These are phyloP conservation scores for Marisa cornuarietis DNA, from an alignment of 1,140 invertebrate species.

Conservation along the genomic window DNA sequence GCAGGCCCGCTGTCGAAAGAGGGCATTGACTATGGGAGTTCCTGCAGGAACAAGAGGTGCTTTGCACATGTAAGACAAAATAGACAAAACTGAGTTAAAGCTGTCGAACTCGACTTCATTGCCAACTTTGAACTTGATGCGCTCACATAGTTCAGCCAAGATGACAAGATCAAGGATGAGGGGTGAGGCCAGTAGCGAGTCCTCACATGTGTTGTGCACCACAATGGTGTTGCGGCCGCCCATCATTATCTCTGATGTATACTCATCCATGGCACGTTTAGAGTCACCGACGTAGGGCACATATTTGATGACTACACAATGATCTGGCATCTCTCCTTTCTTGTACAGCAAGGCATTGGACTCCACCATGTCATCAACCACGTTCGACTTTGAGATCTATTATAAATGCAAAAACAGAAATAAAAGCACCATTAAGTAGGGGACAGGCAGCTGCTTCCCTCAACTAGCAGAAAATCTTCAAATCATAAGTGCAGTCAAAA, in stretches of 20 bases:
- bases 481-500: too few relatives aligned
- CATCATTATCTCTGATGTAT: slow-evolving; percentile 94
- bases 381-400: slow-evolving; percentile 93
- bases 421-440: too few relatives aligned
- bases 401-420: slow-evolving; percentile 35
- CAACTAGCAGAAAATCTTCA: too few relatives aligned
- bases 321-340: slow-evolving; percentile 78
- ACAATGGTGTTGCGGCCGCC: slow-evolving; percentile 92
- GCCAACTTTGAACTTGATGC: slow-evolving; percentile 76
- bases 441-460: too few relatives aligned
- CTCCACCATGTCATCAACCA: slow-evolving; percentile 93
- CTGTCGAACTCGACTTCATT: slow-evolving; percentile 68
- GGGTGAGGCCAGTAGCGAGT: slow-evolving; percentile 91
- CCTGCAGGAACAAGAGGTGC: slow-evolving; percentile 72
- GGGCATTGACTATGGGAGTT: slow-evolving; percentile 89
- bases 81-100: slow-evolving; percentile 85
- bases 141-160: slow-evolving; percentile 84
- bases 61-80: slow-evolving; percentile 91
- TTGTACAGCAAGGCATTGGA: slow-evolving; percentile 87
- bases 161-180: slow-evolving; percentile 93
- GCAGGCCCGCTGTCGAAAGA: slow-evolving; percentile 85
- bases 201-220: slow-evolving; percentile 98
- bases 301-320: slow-evolving; percentile 91
- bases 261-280: slow-evolving; percentile 97
- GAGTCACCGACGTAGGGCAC: slow-evolving; percentile 95